Conservation (phyloP, 1,140 invertebrate species). For the Bombus cullumanus region DNA sequence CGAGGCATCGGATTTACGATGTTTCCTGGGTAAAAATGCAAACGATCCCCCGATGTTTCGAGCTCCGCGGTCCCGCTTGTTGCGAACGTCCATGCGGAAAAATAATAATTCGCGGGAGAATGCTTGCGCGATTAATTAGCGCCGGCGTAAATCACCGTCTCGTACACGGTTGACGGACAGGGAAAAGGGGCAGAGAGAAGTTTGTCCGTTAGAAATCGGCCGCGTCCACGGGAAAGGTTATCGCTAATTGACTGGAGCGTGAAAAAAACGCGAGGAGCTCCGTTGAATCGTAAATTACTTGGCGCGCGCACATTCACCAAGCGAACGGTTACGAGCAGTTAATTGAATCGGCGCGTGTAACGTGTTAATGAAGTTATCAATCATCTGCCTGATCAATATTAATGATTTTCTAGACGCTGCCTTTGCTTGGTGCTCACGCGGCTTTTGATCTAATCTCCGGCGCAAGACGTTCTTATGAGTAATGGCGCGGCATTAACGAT, state of each 20-base stretch:
- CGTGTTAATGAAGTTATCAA: conserved; percentile 49
- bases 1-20: conserved; percentile 39
- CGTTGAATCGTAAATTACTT: conserved; percentile 37
- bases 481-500: not conserved
- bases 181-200: too few relatives aligned
- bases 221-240: conserved; percentile 30
- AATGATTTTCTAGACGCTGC: conserved; percentile 46
- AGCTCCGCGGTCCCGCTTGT: not conserved
- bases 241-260: conserved; percentile 46
- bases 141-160: not conserved
- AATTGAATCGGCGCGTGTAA: conserved; percentile 45
- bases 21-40: conserved; percentile 46
- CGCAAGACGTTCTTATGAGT: not conserved
- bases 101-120: conserved; percentile 23
- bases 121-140: conserved; percentile 26
- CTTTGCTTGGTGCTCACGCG: not conserved
- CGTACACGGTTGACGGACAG: not conserved
- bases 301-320: not conserved
- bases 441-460: conserved; percentile 31
- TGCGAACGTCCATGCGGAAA: conserved; percentile 31
- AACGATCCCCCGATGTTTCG: conserved; percentile 23
- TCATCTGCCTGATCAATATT: conserved; percentile 55
- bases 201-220: conserved; percentile 15
- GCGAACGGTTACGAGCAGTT: conserved; percentile 23
- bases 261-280: conserved; percentile 19